Conservation (phyloP, 1,140 invertebrate species). For the Yoshiicerus persimilis region DNA sequence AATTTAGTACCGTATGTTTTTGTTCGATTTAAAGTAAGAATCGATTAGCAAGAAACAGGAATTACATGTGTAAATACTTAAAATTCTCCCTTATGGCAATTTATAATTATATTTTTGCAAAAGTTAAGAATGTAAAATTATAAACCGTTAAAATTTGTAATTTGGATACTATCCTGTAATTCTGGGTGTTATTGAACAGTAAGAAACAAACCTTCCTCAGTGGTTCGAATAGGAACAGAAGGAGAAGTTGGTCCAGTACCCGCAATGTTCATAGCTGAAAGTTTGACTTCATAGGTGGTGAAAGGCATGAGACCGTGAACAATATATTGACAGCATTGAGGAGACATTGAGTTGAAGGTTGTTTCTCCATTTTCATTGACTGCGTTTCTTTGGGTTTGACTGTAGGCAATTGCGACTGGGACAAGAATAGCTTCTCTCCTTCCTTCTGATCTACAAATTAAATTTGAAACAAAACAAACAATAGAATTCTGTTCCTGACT, state of each 20-base stretch:
- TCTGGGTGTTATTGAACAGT: background rate
- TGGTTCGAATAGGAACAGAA: slow-evolving; percentile 18
- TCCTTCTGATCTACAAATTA: slow-evolving; percentile 24
- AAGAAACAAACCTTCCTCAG: slow-evolving; percentile 29
- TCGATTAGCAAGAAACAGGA: no score
- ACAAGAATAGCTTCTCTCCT: slow-evolving; percentile 15
- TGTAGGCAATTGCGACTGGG: slow-evolving; percentile 6
- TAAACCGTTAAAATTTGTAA: no score
- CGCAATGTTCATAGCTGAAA: slow-evolving; percentile 32
- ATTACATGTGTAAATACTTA: no score
- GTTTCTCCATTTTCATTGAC: background rate
- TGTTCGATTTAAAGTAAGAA: no score
- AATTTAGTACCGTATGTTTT: no score
- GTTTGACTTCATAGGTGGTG: slow-evolving; percentile 33
- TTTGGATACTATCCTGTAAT: no score
- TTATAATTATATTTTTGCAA: no score
- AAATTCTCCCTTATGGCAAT: no score
- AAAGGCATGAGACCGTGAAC: slow-evolving; percentile 24
- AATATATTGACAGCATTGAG: slow-evolving; percentile 30
- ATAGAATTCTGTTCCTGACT: background rate
- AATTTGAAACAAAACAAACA: background rate
- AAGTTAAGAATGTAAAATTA: no score
- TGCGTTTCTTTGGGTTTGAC: background rate
- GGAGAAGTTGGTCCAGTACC: slow-evolving; percentile 35
- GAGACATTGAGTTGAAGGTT: background rate